Evolutionary conservation across 2,797 vertebrate genomes (phyloP), one percentile per base, ranked within the genome.

Genomic region (Danio albolineatus): DNA sequence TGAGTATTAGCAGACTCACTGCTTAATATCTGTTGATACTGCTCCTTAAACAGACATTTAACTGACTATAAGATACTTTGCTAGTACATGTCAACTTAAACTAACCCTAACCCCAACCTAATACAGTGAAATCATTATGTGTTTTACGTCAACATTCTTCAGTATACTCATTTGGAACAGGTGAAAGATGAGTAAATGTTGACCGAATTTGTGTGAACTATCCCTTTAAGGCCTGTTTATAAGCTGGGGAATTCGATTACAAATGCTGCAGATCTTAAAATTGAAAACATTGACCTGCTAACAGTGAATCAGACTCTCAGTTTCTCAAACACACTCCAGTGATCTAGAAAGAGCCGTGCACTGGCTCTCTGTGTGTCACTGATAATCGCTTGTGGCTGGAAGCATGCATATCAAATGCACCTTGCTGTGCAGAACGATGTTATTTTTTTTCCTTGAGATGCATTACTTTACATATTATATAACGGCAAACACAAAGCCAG

Each of bases 331-430:
- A 17, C 46, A 44, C 36, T 73, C 12, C 54, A 57, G 51, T 56
- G 48, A 67, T 38, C 74, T 62, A 62, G 43, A 72, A 41, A 36
- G 48, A 48, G 19, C 38, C 7, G 6, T 56, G 53, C 53, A 17
- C 53, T 73, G 49, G 41, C 59, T 14, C 74, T 39, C 71, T n/a
- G 64, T 14, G 19, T 80, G 64, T 53, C 21, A 44, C 44, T 69
- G 83, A 73, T 76, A 74, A 81, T 79, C 46, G 41, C 61, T 79
- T 74, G 79, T 79, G 72, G 73, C 78, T 86, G 62, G 44, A 76
- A 78, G 56, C 78, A 56, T 80, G 36, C 57, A 61, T 81, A 57
- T 43, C 39, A 51, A 76, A 64, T 38, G 75, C 46, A 56, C 74
- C 78, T 54, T 56, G 62, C 59, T 19, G 38, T 43, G 71, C 65